Base-by-base conservation (phyloP, 23 tunicate genomes). In the Diplosoma virens region DNA sequence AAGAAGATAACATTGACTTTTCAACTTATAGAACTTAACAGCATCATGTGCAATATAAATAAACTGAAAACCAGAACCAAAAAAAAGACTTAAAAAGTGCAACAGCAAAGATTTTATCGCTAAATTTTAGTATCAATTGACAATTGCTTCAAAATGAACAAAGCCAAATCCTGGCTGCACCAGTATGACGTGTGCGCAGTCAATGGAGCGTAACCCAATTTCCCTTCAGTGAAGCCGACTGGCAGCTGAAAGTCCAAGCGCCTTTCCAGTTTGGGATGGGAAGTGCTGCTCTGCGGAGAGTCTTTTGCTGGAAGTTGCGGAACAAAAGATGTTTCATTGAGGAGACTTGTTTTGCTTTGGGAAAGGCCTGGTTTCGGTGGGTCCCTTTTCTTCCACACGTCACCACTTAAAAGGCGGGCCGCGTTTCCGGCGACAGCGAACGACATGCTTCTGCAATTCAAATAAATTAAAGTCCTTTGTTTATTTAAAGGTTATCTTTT, bases 171-270 rank as follows among this genome's bases (percentile, higher is more conserved):
- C 27, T 89, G 88, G 58, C 78, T 89, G 32, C 29, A 32, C 96
- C 96, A 89, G 61, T 89, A 89, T 14, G 96, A 89, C 1, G 96
- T 89, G 58, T 89, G 96, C 7, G 96, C 78, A 56, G 89, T 83
- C 25, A 89, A 60, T 0, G 96, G 63, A 0, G 88, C 96, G 59
- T 89, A 89, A 32, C 96, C 96, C 11, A 89, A 60, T 52, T 78
- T 83, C 30, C 89, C 60, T 56, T 89, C 96, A 1, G 96, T 89
- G 33, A 89, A 89, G 4, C 96, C 88, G 25, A 75, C 88, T 11
- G 67, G 96, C 0, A 89, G 81, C 46, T 82, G 88, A 59, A 71
- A 89, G 52, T 89, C 96, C 1, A 89, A 29, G 21, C 96, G 47
- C 14, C 47, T 41, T 11, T 59, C 61, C 25, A 71, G 50, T 21